A percentile compares a stretch with the other conserved stretches of the same genome.
Evolutionary conservation across 2,888 invertebrate genomes (phyloP).

Genomic region (Lithosia quadra): DNA sequence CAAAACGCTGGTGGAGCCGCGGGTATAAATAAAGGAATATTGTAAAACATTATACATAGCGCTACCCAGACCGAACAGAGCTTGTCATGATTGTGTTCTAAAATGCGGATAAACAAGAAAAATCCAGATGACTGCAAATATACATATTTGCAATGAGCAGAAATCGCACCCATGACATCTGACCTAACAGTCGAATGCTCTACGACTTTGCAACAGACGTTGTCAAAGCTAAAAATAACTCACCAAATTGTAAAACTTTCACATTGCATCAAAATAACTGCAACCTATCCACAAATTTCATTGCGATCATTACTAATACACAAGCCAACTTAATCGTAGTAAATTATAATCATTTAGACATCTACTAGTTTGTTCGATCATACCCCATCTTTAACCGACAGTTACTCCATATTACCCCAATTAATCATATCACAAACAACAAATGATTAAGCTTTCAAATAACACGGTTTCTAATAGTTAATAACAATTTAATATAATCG

Average conservation of each 20-base stretch:
- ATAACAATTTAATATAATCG: constrained; percentile 58
- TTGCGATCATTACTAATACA: background rate
- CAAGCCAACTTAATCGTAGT: constrained; percentile 6
- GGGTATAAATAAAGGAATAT: no score
- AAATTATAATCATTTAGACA: constrained; percentile 13
- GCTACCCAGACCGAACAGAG: no score
- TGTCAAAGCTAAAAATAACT: background rate
- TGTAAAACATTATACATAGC: no score
- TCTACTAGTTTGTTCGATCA: background rate
- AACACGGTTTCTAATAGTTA: constrained; percentile 52
- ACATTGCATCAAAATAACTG: background rate
- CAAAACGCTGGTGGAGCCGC: no score
- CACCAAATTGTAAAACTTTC: background rate
- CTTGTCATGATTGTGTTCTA: no score
- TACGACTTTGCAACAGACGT: no score
- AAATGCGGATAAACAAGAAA: no score
- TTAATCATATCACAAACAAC: constrained; percentile 26
- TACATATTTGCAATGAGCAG: no score
- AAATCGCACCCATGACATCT: no score
- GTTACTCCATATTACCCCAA: constrained; percentile 18
- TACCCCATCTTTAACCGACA: background rate
- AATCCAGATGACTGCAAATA: no score
- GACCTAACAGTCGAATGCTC: no score
- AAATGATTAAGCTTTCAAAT: constrained; percentile 44
- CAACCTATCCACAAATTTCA: background rate